Evolutionary conservation across 2,797 vertebrate genomes (phyloP).

Genomic region (Hippopotamyrus pictus): DNA sequence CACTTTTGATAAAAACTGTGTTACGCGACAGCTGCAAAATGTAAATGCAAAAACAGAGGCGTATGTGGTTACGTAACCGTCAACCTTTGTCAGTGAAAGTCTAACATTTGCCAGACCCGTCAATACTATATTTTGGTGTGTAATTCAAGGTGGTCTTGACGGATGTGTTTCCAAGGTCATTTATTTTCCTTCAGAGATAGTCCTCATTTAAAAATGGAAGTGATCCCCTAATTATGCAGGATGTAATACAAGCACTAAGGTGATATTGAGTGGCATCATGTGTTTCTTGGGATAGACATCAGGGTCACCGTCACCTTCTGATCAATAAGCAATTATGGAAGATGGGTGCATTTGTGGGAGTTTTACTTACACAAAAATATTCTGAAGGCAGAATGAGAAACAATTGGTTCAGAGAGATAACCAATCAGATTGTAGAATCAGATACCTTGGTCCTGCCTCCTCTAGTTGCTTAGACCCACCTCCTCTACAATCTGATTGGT

Average conservation of each 20-base stretch:
- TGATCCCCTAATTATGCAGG: not conserved
- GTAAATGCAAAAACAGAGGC: not conserved
- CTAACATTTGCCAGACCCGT: not conserved
- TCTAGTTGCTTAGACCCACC: not conserved
- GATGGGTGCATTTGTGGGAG: not conserved
- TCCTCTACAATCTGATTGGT: not conserved
- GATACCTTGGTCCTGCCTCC: too few species aligned
- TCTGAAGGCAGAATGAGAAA: not conserved
- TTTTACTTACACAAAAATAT: not conserved
- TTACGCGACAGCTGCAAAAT: not conserved
- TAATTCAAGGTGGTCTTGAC: not conserved
- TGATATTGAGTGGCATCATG: not conserved
- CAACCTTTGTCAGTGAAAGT: not conserved
- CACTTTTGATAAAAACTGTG: not conserved
- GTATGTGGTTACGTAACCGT: not conserved
- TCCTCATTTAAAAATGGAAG: not conserved
- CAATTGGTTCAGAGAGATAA: not conserved
- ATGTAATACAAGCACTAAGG: not conserved
- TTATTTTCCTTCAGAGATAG: not conserved
- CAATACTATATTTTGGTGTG: not conserved
- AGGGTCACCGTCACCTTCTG: not conserved
- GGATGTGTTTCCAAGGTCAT: not conserved
- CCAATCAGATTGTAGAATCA: not conserved
- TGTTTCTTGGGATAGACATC: not conserved
- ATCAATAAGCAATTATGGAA: not conserved